Evolutionary conservation across 1,140 invertebrate genomes (phyloP), one percentile per base, ranked within the genome.

Genomic region (Atta texana): DNA sequence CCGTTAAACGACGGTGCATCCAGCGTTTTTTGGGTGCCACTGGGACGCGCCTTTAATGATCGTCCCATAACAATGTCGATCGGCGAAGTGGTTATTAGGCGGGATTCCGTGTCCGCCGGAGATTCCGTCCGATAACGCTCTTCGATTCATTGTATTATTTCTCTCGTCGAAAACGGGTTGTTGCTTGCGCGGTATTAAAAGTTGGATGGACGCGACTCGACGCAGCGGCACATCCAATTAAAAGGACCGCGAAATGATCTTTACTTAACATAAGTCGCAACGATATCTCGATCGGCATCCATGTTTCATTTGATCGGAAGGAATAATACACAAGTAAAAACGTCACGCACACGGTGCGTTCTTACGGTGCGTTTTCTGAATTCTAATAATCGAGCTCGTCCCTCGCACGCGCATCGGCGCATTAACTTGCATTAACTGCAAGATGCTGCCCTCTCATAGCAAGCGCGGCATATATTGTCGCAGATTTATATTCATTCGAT

Each of bases 61-160:
- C 89, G 78, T 59, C 44, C 89, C 87, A 74, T 86, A 91, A 91
- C 90, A 91, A 91, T 91, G 88, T 91, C 90, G 88, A 91, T 91
- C 89, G 85, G 68, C 76, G 53, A 76, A 81, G 85, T 85, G 89
- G 87, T 91, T 90, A 91, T 91, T 90, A 91, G 84, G 51, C 84
- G 72, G 87, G 82, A 91, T 87, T 90, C 90, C 89, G 49, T 69
- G 84, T 77, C 39, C 68, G 18, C 10, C 24, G 53, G 51, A 86
- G 89, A 90, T 90, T 66, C 71, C 80, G 75, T 74, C 39, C 86
- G 89, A 90, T 90, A 90, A 81, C 16, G 3, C 49, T 28, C n/a
- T 61, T 74, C 76, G 64, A 77, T 90, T 82, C 89, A 85, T 90
- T 89, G 88, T 82, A 34, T 61, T 89, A 89, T 89, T 89, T 86